Conservation (phyloP, 2,888 invertebrate species). For the Nebria salina region DNA sequence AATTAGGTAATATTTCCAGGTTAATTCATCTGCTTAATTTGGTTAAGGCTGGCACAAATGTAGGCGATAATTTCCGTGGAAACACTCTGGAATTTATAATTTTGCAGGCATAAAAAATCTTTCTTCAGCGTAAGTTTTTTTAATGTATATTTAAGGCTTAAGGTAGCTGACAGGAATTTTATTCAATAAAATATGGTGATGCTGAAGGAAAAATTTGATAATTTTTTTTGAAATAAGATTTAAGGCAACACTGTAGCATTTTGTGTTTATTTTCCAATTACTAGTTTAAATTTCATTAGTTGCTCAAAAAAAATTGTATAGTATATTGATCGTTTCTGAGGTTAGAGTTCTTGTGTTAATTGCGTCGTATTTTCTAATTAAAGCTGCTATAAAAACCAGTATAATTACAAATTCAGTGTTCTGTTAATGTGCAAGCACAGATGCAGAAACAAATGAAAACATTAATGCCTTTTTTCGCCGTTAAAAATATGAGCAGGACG, state of each 20-base stretch:
- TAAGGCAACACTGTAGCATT: too few species aligned
- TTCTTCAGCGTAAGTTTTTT: background rate
- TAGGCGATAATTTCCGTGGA: background rate
- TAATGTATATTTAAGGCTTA: background rate
- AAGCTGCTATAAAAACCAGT: constrained; percentile 35
- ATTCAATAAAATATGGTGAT: constrained; percentile 10
- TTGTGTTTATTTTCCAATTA: too few species aligned
- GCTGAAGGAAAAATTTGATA: background rate
- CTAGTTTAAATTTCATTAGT: too few species aligned
- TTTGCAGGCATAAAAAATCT: background rate
- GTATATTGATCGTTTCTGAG: constrained; percentile 30
- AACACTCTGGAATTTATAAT: constrained; percentile 8
- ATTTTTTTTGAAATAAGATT: background rate
- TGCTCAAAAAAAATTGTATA: background rate
- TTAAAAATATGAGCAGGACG: constrained; percentile 31
- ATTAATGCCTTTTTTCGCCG: constrained; percentile 32
- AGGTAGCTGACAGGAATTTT: background rate
- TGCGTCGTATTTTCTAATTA: constrained; percentile 39
- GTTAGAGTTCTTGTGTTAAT: constrained; percentile 27
- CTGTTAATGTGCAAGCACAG: constrained; percentile 44
- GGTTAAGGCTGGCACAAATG: constrained; percentile 7
- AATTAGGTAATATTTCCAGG: constrained; percentile 41
- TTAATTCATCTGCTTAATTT: constrained; percentile 42
- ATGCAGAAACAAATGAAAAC: constrained; percentile 44
- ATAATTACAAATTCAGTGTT: constrained; percentile 45